Conservation (phyloP, 2,888 invertebrate species). For the Drosophila parthenogenetica region DNA sequence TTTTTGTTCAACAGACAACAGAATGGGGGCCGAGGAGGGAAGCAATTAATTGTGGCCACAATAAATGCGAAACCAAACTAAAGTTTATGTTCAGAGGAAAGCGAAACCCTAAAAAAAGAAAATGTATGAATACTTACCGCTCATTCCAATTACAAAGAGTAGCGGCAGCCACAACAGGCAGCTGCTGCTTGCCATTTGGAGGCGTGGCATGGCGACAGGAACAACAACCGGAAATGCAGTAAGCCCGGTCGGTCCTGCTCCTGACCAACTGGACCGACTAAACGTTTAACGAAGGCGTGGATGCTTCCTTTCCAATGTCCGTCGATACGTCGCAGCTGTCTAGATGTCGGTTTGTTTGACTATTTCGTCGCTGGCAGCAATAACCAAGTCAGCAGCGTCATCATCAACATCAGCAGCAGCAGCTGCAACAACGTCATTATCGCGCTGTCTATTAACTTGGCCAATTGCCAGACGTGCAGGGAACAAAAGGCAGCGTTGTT, state of each 20-base stretch:
- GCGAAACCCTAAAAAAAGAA: slow-evolving; percentile 39
- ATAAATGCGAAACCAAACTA: slow-evolving; percentile 59
- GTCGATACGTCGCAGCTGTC: slow-evolving; percentile 11
- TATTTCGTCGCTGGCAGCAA: slow-evolving; percentile 66
- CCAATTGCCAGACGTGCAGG: slow-evolving; percentile 74
- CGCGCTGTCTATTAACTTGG: slow-evolving; percentile 74
- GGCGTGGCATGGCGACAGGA: slow-evolving; percentile 52
- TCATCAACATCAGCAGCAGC: slow-evolving; percentile 66
- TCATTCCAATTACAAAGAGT: slow-evolving; percentile 75
- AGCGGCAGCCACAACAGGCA: slow-evolving; percentile 36
- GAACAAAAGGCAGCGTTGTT: slow-evolving; percentile 61
- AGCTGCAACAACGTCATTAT: slow-evolving; percentile 72
- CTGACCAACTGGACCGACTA: slow-evolving; percentile 4
- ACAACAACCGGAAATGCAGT: slow-evolving; percentile 78
- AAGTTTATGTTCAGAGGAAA: slow-evolving; percentile 23
- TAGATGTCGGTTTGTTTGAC: slow-evolving; percentile 29
- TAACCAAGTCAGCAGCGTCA: slow-evolving; percentile 78
- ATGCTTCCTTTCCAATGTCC: slow-evolving; percentile 36
- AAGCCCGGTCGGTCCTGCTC: slow-evolving; percentile 41
- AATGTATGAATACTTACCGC: slow-evolving; percentile 72
- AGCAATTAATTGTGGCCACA: slow-evolving; percentile 71
- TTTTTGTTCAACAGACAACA: slow-evolving; percentile 20
- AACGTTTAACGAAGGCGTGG: slow-evolving; percentile 1
- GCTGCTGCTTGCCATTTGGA: slow-evolving; percentile 55
- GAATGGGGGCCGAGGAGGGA: slow-evolving; percentile 23